A percentile compares a stretch with the other conserved stretches of the same genome.
These are phyloP conservation scores for Bufotes viridis DNA, from an alignment of 2,797 vertebrate species.

Conservation along the genomic window DNA sequence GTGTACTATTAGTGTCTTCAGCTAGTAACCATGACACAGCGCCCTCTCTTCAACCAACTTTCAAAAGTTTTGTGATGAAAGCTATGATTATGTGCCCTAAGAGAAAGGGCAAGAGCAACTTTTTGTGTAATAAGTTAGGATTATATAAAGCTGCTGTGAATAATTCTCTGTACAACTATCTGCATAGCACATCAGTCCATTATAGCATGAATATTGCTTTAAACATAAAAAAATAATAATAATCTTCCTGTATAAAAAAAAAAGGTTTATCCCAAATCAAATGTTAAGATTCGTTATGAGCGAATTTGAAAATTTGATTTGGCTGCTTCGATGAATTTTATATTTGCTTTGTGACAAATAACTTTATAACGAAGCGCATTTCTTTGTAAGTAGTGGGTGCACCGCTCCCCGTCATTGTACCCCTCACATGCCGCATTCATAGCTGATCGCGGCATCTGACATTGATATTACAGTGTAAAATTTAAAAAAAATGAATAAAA, in stretches of 20 bases:
- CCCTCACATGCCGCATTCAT: too few relatives aligned
- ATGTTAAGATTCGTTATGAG: too few relatives aligned
- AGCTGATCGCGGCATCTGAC: too few relatives aligned
- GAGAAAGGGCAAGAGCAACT: slow-evolving; percentile 76
- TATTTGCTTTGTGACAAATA: too few relatives aligned
- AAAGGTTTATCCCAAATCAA: too few relatives aligned
- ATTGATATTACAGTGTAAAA: too few relatives aligned
- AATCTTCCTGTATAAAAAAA: background rate
- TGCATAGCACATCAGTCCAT: background rate
- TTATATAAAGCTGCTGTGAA: background rate
- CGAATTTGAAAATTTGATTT: too few relatives aligned
- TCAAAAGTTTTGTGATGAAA: slow-evolving; percentile 83
- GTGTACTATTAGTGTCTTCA: slow-evolving; percentile 83
- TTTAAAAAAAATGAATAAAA: too few relatives aligned
- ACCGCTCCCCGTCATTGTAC: too few relatives aligned
- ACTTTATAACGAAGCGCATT: too few relatives aligned
- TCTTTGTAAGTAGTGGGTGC: too few relatives aligned
- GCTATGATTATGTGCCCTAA: slow-evolving; percentile 84
- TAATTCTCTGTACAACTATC: background rate
- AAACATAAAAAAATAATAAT: background rate
- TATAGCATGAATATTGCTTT: background rate
- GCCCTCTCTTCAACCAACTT: slow-evolving; percentile 82
- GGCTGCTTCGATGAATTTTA: too few relatives aligned
- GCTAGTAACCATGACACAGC: slow-evolving; percentile 81
- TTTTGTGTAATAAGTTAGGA: background rate